These are phyloP conservation scores for Myiagra hebetior DNA, from an alignment of 2,113 vertebrate species.

Conservation along the genomic window DNA sequence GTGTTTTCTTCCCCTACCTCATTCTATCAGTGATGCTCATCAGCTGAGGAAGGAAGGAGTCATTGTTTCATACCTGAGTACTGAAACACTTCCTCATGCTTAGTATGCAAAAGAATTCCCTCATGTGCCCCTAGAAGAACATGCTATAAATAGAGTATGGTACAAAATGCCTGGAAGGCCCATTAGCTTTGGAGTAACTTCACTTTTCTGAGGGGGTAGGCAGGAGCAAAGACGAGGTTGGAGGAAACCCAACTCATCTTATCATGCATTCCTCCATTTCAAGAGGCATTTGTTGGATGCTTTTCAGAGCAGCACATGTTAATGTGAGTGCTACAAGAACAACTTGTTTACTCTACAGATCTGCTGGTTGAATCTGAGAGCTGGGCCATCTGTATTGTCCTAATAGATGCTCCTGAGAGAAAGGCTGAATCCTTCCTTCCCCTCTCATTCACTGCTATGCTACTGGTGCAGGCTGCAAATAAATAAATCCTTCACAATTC, in stretches of 20 bases:
- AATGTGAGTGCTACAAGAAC: background rate
- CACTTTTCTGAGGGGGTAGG: background rate
- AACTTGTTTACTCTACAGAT: background rate
- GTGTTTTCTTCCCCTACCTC: background rate
- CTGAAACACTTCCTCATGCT: slow-evolving; percentile 50
- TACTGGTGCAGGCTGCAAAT: background rate
- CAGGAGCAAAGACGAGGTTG: background rate
- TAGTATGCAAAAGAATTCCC: background rate
- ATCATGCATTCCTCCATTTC: background rate
- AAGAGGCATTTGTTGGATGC: background rate
- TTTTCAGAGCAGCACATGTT: background rate
- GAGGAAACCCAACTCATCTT: background rate
- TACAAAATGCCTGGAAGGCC: background rate
- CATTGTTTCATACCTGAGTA: background rate
- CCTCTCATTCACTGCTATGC: background rate
- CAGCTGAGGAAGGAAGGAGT: slow-evolving; percentile 1
- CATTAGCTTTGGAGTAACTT: background rate
- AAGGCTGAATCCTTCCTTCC: background rate
- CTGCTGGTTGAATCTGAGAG: background rate
- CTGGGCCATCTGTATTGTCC: background rate
- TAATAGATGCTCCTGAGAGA: background rate
- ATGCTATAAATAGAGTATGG: background rate
- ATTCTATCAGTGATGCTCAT: slow-evolving; percentile 22
- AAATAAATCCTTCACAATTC: background rate
- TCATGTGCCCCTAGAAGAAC: background rate